Evolutionary conservation across 2,888 invertebrate species (phyloP), one percentile per base, ranked within the genome.

Genomic region (Trilocha varians): DNA sequence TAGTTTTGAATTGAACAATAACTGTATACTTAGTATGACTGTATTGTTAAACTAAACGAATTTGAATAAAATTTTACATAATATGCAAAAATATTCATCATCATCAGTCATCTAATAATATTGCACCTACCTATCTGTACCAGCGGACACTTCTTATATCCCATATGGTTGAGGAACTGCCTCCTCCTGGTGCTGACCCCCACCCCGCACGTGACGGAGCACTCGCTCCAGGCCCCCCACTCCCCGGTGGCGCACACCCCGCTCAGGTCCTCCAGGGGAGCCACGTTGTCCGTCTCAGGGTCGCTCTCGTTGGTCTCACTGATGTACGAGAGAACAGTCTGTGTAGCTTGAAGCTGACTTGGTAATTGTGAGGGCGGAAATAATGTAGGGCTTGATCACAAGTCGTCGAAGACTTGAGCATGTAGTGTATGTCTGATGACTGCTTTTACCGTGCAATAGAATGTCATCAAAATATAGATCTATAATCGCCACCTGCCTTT

Each of bases 191-290:
- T 93, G 65, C 88, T 90, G 45, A 93, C 86, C 8, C 95, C 95
- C 9, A 91, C 74, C 3, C 95, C 95, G 65, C 97, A 98, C 0
- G 92, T 91, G 11, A 91, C 92, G 0, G 95, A 95, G 75, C 97
- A 98, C 57, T 95, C 92, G 35, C 93, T 92, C 95, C 95, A 95
- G 13, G 87, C 73, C 13, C 91, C 88, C 95, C 95, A 96, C 40
- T 88, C 88, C 0, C 89, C 88, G 1, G 91, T 91, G 34, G 82
- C 78, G 70, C 95, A 95, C 48, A 91, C 43, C 2, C 85, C 88
- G 35, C 77, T 78, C 41, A 54, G 49, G 4, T 60, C 65, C 43
- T 55, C 68, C 13, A 57, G 45, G 9, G 60, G 45, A 16, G 44
- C 52, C 32, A 46, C 51, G 32, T 49, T 46, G 39, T 62, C 62